A percentile compares a stretch with the other conserved stretches of the same genome.
Evolutionary conservation across 2,113 vertebrate genomes (phyloP).

Genomic region (Phodopus roborovskii): DNA sequence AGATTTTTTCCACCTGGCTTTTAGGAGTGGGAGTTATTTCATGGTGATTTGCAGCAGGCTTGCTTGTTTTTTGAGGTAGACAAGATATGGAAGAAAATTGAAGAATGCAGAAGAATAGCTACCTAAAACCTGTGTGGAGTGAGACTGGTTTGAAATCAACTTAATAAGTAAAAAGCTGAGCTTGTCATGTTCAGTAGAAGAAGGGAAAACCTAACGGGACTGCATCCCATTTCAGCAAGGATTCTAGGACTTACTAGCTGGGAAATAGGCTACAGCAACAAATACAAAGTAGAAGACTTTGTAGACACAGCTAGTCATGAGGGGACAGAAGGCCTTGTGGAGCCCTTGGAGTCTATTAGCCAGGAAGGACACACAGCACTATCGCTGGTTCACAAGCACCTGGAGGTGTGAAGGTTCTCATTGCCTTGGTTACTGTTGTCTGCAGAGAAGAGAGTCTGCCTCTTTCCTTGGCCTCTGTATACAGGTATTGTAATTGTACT

Average conservation of each 20-base stretch:
- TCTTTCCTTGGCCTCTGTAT: conserved; percentile 43
- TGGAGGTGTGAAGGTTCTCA: neutral
- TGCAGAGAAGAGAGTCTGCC: conserved; percentile 1
- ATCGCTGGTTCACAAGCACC: neutral
- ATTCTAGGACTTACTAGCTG: conserved; percentile 2
- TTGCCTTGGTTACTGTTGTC: neutral
- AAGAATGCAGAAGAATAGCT: neutral
- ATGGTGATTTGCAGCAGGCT: conserved; percentile 20
- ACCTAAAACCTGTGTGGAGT: neutral
- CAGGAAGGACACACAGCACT: neutral
- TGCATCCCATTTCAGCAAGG: neutral
- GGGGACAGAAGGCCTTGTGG: neutral
- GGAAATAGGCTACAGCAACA: neutral
- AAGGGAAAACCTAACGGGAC: neutral
- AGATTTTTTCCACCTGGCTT: conserved; percentile 19
- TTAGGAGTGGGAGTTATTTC: conserved; percentile 42
- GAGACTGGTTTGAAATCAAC: neutral
- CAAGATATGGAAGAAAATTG: neutral
- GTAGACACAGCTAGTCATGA: neutral
- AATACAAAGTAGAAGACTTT: neutral
- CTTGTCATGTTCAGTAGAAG: neutral
- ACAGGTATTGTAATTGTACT: conserved; percentile 43
- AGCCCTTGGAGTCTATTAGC: neutral
- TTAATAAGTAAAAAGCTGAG: conserved; percentile 41
- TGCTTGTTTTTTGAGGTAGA: conserved; percentile 70